Conservation (phyloP, 2,113 vertebrate species). For the Podiceps cristatus region DNA sequence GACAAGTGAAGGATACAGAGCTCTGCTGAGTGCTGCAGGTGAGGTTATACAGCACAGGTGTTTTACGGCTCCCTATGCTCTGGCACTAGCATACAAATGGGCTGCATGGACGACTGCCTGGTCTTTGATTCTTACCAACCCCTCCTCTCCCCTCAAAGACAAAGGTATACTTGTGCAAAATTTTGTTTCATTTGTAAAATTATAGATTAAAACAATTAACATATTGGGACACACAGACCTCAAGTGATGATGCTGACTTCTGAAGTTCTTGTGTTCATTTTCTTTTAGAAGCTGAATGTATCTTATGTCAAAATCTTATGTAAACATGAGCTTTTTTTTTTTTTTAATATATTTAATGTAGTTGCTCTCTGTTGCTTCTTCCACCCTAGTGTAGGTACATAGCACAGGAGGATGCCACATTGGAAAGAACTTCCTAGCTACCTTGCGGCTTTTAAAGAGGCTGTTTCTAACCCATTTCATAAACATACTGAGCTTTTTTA, state of each 20-base stretch:
- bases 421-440: background rate
- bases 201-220: background rate
- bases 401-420: background rate
- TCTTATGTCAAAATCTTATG: background rate
- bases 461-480: background rate
- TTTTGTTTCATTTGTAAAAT: background rate
- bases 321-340: no score
- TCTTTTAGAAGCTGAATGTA: background rate
- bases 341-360: background rate
- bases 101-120: background rate
- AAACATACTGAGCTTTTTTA: background rate
- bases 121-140: background rate
- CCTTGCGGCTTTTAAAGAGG: accelerated
- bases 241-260: background rate
- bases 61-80: background rate
- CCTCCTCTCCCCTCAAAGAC: background rate
- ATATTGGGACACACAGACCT: background rate
- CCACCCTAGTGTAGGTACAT: background rate
- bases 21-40: background rate
- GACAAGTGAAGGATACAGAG: background rate
- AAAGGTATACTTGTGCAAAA: background rate
- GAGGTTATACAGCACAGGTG: background rate
- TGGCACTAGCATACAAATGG: background rate
- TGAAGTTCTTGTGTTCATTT: background rate
- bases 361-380: background rate